Base-by-base conservation (phyloP, 2,113 vertebrate species). In the Glareola pratincola region DNA sequence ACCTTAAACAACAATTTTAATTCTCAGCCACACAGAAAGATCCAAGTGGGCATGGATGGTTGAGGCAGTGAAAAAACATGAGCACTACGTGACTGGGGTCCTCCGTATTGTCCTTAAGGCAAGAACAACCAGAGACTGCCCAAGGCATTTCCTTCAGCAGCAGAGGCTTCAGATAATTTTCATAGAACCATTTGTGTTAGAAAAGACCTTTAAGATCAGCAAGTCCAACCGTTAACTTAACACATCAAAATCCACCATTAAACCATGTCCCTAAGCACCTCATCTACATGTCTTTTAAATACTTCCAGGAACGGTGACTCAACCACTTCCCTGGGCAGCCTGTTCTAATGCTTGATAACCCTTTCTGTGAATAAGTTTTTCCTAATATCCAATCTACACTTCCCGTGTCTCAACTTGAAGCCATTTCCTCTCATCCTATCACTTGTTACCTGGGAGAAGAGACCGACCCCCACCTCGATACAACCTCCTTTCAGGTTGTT, bases 401-500 rank as follows among this genome's bases (percentile, higher is more conserved):
- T 63, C 8, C 15, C 26, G 21, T 37, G 15, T 12, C 1, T 4
- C 22, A 69, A 30, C 9, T 19, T 37, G 26, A 80, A n/a, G 30
- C 24, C 13, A 12, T 53, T 64, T 75, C 30, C 6, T 66, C 37
- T 48, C 10, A 4, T 32, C 29, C 29, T 59, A 1, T 41, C 13
- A 9, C 18, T 37, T 18, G 18, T 7, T 41, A 68, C 19, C 6
- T 36, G 48, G 7, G 18, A 24, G 21, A 64, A 57, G 43, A 59
- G 21, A 19, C 15, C 0, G 1, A 20, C 1, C 7, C 10, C 20
- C 30, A 6, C 5, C 23, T 74, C 2, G 0, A 16, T 59, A 15
- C 67, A 43, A 1, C 14, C 16, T 59, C 57, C 32, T 51, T 67
- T 47, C 63, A 71, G 32, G n/a, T 8, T 45, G 26, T 8, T 39